These are phyloP conservation scores for Myanophis thanlyinensis DNA, from an alignment of 2,113 vertebrate genomes.

Conservation along the genomic window DNA sequence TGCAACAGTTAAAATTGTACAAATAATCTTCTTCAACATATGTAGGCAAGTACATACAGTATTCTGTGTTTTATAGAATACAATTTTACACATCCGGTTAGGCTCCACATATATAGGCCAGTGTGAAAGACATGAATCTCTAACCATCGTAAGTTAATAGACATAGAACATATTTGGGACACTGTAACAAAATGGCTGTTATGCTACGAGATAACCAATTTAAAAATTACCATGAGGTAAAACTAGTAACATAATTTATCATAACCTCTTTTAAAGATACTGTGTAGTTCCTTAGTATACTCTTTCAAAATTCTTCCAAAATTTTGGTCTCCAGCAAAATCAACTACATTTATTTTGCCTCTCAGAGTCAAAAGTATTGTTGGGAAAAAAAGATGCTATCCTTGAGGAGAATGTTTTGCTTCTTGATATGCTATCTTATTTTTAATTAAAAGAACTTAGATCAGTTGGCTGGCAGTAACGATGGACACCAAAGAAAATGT, in stretches of 20 bases:
- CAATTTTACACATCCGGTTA: background rate
- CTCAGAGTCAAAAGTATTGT: background rate
- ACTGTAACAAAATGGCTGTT: background rate
- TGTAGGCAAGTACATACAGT: background rate
- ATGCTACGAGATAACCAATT: background rate
- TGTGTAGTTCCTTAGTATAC: background rate
- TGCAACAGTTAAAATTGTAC: background rate
- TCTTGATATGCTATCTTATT: background rate
- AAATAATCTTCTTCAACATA: background rate
- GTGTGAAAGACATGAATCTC: background rate
- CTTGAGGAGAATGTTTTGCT: background rate
- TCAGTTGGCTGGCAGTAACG: background rate
- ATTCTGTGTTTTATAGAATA: background rate
- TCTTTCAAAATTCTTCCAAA: background rate
- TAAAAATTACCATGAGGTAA: background rate
- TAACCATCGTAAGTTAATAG: background rate
- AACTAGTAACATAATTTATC: background rate
- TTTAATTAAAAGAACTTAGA: background rate
- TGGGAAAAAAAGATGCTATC: background rate
- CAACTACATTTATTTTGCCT: background rate
- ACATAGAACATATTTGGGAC: background rate
- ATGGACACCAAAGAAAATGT: background rate
- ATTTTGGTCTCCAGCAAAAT: background rate
- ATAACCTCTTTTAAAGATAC: background rate
- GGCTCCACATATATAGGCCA: background rate